phyloP scores from a whole-genome alignment of 2,113 vertebrate species.

The Sphyrna mokarran region DNA sequence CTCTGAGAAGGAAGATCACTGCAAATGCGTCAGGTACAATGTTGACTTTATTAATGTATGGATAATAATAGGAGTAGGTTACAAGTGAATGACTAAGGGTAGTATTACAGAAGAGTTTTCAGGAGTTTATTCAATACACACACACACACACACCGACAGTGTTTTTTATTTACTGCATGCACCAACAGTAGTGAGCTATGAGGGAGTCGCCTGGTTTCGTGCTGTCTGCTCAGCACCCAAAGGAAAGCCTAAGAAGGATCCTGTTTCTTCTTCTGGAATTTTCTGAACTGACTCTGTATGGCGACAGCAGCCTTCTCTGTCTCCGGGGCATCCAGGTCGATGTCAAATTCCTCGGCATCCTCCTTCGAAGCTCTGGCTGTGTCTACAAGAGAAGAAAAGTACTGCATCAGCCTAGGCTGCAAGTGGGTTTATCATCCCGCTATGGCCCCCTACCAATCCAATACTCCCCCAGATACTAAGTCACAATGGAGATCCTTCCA shows the following conservation, averaged over 20 bases:
- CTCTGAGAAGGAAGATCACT: neutral
- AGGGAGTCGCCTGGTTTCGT: neutral
- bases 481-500: neutral
- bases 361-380: conserved; percentile 11
- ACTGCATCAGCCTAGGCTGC: neutral
- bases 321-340: conserved; percentile 81
- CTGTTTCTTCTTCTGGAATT: conserved; percentile 96
- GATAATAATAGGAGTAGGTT: conserved; percentile 3
- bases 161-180: conserved; percentile 22
- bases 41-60: conserved; percentile 18
- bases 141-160: neutral
- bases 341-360: conserved; percentile 75
- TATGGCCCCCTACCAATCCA: neutral
- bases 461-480: neutral
- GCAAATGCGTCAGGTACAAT: neutral
- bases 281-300: conserved; percentile 97
- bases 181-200: conserved; percentile 11
- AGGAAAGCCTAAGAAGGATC: conserved; percentile 38
- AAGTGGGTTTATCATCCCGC: neutral
- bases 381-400: neutral
- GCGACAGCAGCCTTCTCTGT: conserved; percentile 75
- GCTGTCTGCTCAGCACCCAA: neutral
- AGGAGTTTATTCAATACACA: conserved; percentile 22
- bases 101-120: conserved; percentile 11
- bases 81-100: conserved; percentile 4